These are phyloP conservation scores for Podarcis lilfordi DNA, from an alignment of 2,797 vertebrate genomes.

Conservation along the genomic window DNA sequence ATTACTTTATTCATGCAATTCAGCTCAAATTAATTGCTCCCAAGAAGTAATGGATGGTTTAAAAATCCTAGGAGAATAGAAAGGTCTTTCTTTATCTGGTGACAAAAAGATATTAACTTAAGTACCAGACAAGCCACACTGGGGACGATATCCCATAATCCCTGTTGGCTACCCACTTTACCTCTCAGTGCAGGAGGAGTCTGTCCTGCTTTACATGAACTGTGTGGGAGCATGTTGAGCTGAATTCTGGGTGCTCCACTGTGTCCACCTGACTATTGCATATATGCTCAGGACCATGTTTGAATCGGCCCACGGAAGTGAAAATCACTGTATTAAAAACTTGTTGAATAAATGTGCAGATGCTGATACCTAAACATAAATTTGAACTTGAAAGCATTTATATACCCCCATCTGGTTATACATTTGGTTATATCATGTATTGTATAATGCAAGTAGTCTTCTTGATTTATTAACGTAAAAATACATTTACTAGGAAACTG, in stretches of 20 bases:
- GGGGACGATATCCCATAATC: too few relatives aligned
- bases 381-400: not conserved
- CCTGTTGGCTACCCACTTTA: too few relatives aligned
- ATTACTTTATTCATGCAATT: too few relatives aligned
- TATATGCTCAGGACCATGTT: not conserved
- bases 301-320: not conserved
- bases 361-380: not conserved
- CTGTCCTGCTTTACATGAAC: not conserved
- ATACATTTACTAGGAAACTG: slow-evolving; percentile 1
- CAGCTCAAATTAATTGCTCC: too few relatives aligned
- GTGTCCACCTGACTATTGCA: not conserved
- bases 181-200: not conserved
- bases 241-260: not conserved
- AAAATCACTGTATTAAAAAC: not conserved
- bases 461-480: slow-evolving; percentile 3
- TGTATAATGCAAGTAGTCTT: not conserved
- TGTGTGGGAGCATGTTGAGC: not conserved
- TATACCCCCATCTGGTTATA: not conserved
- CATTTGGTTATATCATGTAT: not conserved
- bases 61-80: too few relatives aligned
- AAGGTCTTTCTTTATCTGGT: too few relatives aligned
- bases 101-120: too few relatives aligned
- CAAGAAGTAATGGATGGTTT: too few relatives aligned
- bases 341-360: not conserved
- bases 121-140: too few relatives aligned